A percentile compares a stretch with the other conserved stretches of the same genome.
Evolutionary conservation across 2,113 vertebrate genomes (phyloP).

Genomic region (Psilopogon haemacephalus): DNA sequence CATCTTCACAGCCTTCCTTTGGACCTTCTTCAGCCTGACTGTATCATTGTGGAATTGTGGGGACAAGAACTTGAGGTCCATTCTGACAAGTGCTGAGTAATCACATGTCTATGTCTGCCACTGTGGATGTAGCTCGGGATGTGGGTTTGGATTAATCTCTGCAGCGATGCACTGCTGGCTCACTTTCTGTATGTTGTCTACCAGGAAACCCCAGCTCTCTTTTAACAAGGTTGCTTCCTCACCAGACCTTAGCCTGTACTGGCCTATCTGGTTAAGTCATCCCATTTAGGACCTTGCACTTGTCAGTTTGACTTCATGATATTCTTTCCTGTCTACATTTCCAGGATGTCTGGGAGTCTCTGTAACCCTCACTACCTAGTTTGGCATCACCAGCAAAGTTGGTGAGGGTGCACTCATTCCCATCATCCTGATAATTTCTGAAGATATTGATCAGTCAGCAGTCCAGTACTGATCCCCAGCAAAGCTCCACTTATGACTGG

Average conservation of each 20-base stretch:
- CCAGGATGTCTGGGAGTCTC: too few species aligned
- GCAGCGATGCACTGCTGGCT: not conserved
- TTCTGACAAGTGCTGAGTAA: not conserved
- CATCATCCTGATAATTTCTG: too few species aligned
- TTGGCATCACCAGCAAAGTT: not conserved
- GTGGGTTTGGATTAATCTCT: too few species aligned
- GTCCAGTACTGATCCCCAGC: too few species aligned
- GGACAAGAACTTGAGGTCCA: not conserved
- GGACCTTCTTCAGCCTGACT: too few species aligned
- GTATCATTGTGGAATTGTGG: too few species aligned
- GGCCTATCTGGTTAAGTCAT: not conserved
- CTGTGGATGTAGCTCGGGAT: not conserved
- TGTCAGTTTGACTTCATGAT: not conserved
- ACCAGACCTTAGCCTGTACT: not conserved
- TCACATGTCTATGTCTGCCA: not conserved
- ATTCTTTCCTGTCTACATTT: not conserved
- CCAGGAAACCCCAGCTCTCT: too few species aligned
- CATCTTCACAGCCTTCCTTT: too few species aligned
- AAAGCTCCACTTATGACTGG: not conserved
- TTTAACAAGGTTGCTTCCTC: not conserved
- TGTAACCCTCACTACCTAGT: not conserved
- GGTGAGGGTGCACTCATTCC: not conserved
- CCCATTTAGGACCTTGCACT: not conserved
- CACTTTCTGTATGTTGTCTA: too few species aligned
- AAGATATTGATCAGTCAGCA: too few species aligned